Base-by-base conservation (phyloP, 2,888 invertebrate genomes). In the Keiferia lycopersicella region DNA sequence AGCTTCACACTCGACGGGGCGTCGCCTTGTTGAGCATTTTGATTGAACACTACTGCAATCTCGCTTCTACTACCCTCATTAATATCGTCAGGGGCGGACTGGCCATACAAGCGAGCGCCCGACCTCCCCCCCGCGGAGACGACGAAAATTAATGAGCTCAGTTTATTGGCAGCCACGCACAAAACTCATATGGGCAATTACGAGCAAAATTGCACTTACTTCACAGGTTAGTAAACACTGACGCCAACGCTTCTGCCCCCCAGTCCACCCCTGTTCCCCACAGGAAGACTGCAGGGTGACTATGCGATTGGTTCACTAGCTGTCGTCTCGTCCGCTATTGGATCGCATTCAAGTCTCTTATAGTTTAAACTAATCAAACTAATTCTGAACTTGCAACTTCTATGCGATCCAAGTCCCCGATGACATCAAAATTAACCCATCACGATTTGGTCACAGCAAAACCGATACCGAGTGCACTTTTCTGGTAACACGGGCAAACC, bases 1-100 rank as follows among this genome's bases (percentile, higher is more conserved):
- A 89, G 89, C 82, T 84, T 87, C 88, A 89, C 88, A 77, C 79
- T 86, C 82, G 81, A 83, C 83, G 86, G 80, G 79, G 83, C 71
- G 73, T 82, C 78, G 82, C 82, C 82, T 84, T 85, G 82, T 86
- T 86, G 84, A 83, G 83, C 83, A 86, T 85, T 86, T 85, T 83
- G 78, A 81, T 86, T 82, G 76, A 73, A 91, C 90, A 91, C 89
- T 82, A 80, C 85, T 90, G 91, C 91, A 91, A 91, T 84, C 78
- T 87, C 87, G 91, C 91, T 91, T 91, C 88, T 91, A 91, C 88
- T 91, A 91, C 86, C 87, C 90, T 91, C 91, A 90, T 91, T 91
- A 90, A 91, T 90, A 92, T 92, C 90, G 92, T 91, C 92, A 92
- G 92, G 92, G 91, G 91, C 89, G 90, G 92, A 92, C 91, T 92